A percentile compares a stretch with the other conserved stretches of the same genome.
Conservation (phyloP, 2,888 invertebrate genomes). For the Atethmia centrago region DNA sequence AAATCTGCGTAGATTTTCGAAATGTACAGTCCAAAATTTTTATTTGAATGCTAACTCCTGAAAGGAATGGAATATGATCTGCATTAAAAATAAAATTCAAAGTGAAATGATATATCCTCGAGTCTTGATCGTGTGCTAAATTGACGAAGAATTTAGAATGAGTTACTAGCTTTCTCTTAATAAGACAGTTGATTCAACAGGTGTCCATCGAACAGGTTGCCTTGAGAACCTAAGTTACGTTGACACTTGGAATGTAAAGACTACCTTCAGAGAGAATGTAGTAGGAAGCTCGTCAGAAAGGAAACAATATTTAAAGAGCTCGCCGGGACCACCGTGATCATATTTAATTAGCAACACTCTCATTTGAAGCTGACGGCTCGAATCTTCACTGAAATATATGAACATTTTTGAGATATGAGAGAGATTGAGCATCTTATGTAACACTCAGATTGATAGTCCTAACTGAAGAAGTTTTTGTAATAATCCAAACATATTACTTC, state of each 20-base stretch:
- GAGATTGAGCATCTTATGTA: constrained; percentile 61
- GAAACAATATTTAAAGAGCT: constrained; percentile 63
- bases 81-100: neutral
- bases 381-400: constrained; percentile 56
- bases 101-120: constrained; percentile 25
- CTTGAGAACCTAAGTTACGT: constrained; percentile 24
- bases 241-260: constrained; percentile 34
- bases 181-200: constrained; percentile 59
- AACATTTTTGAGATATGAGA: constrained; percentile 54
- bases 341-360: constrained; percentile 64
- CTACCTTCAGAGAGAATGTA: constrained; percentile 18
- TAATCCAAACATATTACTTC: constrained; percentile 69
- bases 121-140: constrained; percentile 41
- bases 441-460: constrained; percentile 61
- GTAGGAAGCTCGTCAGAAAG: constrained; percentile 47
- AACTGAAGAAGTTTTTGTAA: constrained; percentile 62
- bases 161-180: constrained; percentile 59
- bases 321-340: constrained; percentile 62
- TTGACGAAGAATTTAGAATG: constrained; percentile 57
- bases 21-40: neutral
- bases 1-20: constrained; percentile 19
- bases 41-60: neutral
- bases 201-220: constrained; percentile 55
- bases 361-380: constrained; percentile 55
- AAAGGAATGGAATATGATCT: neutral